These are phyloP conservation scores for Parnassius orleans DNA, from an alignment of 2,888 invertebrate species.

Conservation along the genomic window DNA sequence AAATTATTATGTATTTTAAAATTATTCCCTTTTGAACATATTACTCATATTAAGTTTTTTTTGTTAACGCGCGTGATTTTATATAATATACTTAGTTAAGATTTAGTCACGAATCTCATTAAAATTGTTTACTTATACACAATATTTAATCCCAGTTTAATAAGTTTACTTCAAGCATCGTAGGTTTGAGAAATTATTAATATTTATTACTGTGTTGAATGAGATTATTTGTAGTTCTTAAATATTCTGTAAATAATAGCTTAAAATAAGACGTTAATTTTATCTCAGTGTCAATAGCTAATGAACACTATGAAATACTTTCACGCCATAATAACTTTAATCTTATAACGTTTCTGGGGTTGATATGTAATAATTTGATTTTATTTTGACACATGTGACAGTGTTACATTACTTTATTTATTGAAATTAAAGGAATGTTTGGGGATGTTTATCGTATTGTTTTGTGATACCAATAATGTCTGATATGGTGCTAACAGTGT, in stretches of 20 bases:
- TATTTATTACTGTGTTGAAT: constrained; percentile 61
- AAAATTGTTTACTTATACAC: constrained; percentile 27
- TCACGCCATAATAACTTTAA: constrained; percentile 38
- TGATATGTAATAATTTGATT: constrained; percentile 24
- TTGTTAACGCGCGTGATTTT: constrained; percentile 3
- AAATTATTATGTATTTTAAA: constrained; percentile 20
- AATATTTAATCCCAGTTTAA: constrained; percentile 17
- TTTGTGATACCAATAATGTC: constrained; percentile 32
- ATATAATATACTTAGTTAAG: constrained; percentile 6
- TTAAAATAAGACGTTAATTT: constrained; percentile 57
- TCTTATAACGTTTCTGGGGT: constrained; percentile 12
- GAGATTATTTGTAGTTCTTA: constrained; percentile 73
- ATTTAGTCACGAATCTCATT: constrained; percentile 36
- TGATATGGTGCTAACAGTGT: constrained; percentile 36
- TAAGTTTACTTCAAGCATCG: constrained; percentile 24
- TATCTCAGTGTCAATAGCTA: constrained; percentile 54
- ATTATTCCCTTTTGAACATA: constrained; percentile 5
- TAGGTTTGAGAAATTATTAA: constrained; percentile 59
- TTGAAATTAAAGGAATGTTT: constrained; percentile 32
- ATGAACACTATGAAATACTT: constrained; percentile 36
- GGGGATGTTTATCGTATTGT: constrained; percentile 33
- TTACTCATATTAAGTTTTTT: neutral
- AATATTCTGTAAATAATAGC: constrained; percentile 69
- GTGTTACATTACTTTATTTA: constrained; percentile 36
- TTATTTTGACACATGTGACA: constrained; percentile 31